Conservation (phyloP, 2,113 vertebrate species). For the Ammospiza caudacuta region DNA sequence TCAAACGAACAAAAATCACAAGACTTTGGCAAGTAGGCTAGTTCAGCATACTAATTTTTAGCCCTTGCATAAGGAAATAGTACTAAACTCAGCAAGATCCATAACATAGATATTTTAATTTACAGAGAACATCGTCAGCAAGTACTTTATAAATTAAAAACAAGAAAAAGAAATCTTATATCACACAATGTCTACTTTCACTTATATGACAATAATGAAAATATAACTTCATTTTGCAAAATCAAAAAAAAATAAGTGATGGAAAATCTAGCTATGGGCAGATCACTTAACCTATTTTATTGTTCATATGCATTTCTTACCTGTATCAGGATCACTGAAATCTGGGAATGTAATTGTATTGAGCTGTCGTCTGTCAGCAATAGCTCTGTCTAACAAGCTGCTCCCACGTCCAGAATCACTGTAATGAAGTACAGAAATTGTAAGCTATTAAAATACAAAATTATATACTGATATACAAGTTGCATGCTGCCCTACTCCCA, state of each 20-base stretch:
- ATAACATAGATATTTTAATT: background rate
- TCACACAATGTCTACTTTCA: background rate
- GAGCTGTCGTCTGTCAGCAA: constrained; percentile 93
- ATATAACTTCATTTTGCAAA: background rate
- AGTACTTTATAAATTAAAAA: background rate
- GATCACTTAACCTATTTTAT: background rate
- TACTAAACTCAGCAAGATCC: background rate
- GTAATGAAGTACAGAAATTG: constrained; percentile 58
- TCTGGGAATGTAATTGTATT: constrained; percentile 95
- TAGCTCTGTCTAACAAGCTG: constrained; percentile 94
- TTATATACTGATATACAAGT: background rate
- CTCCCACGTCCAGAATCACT: constrained; percentile 98
- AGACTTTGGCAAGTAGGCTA: background rate
- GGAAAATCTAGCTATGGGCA: background rate
- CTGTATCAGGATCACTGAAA: constrained; percentile 97
- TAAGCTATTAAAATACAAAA: constrained; percentile 37
- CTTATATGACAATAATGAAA: background rate
- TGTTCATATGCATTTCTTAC: constrained; percentile 71
- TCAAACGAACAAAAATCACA: accelerated
- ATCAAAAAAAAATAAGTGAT: background rate
- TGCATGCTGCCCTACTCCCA: constrained; percentile 36
- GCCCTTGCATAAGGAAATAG: background rate
- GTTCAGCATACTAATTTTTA: background rate
- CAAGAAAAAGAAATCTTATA: background rate
- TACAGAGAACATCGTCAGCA: background rate